A percentile compares a stretch with the other conserved stretches of the same genome.
Conservation (phyloP, 1,140 invertebrate genomes). For the Drosophila orena region DNA sequence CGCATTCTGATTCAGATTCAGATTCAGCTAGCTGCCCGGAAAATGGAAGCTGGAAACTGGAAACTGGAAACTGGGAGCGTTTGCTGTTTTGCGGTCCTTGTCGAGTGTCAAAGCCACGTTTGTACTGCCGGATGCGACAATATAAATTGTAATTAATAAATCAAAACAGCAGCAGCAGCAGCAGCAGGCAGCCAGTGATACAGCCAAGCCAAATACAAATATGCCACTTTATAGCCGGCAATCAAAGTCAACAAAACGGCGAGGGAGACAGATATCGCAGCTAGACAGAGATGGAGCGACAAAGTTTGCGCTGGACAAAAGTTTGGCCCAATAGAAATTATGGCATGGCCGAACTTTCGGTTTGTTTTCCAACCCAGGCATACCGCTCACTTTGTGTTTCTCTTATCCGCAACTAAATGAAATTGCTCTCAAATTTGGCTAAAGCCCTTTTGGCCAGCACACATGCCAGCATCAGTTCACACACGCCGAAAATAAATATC, state of each 20-base stretch:
- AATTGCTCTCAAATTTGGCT: conserved; percentile 71
- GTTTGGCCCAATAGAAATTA: conserved; percentile 44
- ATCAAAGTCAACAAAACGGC: conserved; percentile 34
- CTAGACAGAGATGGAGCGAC: conserved; percentile 7
- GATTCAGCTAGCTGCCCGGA: background rate
- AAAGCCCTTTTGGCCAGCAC: conserved; percentile 24
- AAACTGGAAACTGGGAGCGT: conserved; percentile 2
- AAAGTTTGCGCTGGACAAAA: conserved; percentile 30
- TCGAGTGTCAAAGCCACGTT: conserved; percentile 44
- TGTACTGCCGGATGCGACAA: conserved; percentile 50
- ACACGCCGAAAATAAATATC: background rate
- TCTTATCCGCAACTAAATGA: conserved; percentile 51
- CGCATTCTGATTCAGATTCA: no score
- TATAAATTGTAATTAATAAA: conserved; percentile 80
- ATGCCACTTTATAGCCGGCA: conserved; percentile 44
- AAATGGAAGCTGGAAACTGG: conserved; percentile 4
- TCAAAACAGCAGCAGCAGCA: conserved; percentile 61
- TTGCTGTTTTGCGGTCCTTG: conserved; percentile 15
- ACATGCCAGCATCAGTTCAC: background rate
- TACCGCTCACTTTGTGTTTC: conserved; percentile 16
- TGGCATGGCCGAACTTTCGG: conserved; percentile 39
- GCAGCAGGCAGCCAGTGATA: conserved; percentile 29
- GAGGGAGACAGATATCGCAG: conserved; percentile 18
- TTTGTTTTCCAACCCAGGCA: conserved; percentile 25
- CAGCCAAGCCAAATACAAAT: conserved; percentile 34